A percentile compares a stretch with the other conserved stretches of the same genome.
phyloP scores from a whole-genome alignment of 2,888 invertebrate genomes.

The Eledona agricola region DNA sequence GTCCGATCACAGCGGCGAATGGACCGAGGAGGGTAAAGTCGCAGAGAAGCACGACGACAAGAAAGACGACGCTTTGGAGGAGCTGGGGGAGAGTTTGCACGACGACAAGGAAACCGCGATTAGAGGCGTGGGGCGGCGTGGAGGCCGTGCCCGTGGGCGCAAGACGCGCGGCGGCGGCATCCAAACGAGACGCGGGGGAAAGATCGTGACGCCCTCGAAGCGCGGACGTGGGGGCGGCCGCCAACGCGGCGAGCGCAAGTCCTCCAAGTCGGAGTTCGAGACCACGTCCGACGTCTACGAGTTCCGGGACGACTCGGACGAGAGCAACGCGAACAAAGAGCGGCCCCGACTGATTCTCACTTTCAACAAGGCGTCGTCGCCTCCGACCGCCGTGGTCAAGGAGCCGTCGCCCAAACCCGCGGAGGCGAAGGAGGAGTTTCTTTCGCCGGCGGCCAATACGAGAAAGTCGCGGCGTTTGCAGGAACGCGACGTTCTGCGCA shows the following conservation, averaged over 20 bases:
- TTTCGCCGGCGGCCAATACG: conserved; percentile 72
- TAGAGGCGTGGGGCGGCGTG: conserved; percentile 44
- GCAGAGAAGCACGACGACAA: conserved; percentile 39
- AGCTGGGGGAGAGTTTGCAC: conserved; percentile 7
- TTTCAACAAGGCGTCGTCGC: conserved; percentile 70
- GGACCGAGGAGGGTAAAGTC: conserved; percentile 40
- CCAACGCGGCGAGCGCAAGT: conserved; percentile 66
- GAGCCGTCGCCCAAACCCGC: conserved; percentile 55
- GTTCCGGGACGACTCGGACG: conserved; percentile 89
- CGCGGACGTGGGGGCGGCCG: conserved; percentile 66
- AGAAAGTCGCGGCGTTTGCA: conserved; percentile 83
- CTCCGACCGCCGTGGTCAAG: conserved; percentile 56
- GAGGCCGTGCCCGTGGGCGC: conserved; percentile 57
- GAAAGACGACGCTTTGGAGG: conserved; percentile 13
- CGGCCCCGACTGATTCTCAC: conserved; percentile 82
- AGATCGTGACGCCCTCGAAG: conserved; percentile 45
- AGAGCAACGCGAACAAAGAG: conserved; percentile 70
- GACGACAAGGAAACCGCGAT: conserved; percentile 37
- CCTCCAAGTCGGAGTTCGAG: conserved; percentile 67
- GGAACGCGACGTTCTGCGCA: conserved; percentile 79
- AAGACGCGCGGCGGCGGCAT: conserved; percentile 63
- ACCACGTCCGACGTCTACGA: conserved; percentile 82
- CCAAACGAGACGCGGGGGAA: conserved; percentile 64
- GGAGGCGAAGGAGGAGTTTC: conserved; percentile 70
- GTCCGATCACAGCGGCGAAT: conserved; percentile 58